phyloP scores from a whole-genome alignment of 2,888 invertebrate genomes.

The Orthosia cruda region DNA sequence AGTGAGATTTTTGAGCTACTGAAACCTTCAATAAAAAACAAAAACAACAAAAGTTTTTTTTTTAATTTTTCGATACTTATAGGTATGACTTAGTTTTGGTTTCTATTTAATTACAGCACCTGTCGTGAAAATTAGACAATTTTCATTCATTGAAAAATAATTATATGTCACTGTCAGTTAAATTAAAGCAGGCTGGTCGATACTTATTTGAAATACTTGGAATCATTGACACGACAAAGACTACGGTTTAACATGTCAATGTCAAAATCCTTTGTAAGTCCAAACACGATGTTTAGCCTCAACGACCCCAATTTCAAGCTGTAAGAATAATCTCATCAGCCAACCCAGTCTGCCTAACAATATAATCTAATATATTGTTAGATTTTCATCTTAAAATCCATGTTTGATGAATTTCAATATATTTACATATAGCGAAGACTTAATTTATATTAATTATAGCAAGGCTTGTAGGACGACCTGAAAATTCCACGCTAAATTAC shows the following conservation, averaged over 20 bases:
- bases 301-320: conserved; percentile 31
- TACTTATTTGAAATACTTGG: neutral
- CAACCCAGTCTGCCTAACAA: conserved; percentile 13
- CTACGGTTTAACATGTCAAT: conserved; percentile 4
- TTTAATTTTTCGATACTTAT: too few species aligned
- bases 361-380: conserved; percentile 41
- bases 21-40: too few species aligned
- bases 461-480: neutral
- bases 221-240: neutral
- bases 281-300: conserved; percentile 16
- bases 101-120: too few species aligned
- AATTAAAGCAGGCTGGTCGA: neutral
- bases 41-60: too few species aligned
- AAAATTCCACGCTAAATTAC: neutral
- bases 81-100: too few species aligned
- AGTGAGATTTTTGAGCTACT: too few species aligned
- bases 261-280: conserved; percentile 8
- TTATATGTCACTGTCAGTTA: too few species aligned
- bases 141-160: too few species aligned
- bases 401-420: conserved; percentile 56
- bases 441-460: conserved; percentile 30
- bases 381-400: conserved; percentile 54
- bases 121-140: too few species aligned
- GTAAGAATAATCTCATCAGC: conserved; percentile 44
- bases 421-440: conserved; percentile 48